Percentiles rank a stretch among this genome's conserved stretches.
Conservation (phyloP, 2,888 invertebrate genomes). For the Scaptomyza caliginosa region DNA sequence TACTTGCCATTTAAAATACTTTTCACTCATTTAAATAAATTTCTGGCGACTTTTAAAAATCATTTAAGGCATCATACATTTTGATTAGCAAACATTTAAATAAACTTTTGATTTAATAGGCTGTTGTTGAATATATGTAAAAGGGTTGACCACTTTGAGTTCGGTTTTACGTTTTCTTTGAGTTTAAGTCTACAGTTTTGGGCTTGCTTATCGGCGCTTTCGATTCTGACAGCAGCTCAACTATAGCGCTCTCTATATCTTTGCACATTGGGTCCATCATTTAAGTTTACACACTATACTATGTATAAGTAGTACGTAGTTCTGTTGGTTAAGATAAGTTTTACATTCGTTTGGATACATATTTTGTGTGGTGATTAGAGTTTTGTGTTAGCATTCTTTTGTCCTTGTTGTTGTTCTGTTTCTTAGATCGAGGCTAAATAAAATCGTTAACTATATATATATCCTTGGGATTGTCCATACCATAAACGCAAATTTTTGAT, state of each 20-base stretch:
- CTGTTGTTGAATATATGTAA: constrained; percentile 23
- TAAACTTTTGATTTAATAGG: constrained; percentile 5
- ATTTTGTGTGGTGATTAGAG: constrained; percentile 18
- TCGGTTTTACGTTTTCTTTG: constrained; percentile 41
- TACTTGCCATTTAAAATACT: constrained; percentile 17
- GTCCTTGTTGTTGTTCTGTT: too few relatives aligned
- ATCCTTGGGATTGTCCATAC: constrained; percentile 76
- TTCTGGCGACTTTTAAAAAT: constrained; percentile 29
- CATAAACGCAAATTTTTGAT: constrained; percentile 77
- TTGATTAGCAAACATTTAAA: constrained; percentile 38
- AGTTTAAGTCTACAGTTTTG: constrained; percentile 44
- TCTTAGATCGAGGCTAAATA: constrained; percentile 37
- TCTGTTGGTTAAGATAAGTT: constrained; percentile 17
- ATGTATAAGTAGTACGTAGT: constrained; percentile 32
- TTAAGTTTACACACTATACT: constrained; percentile 27
- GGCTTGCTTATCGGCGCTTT: constrained; percentile 5
- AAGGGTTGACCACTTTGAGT: constrained; percentile 66
- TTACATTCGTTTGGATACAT: constrained; percentile 27
- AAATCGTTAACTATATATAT: constrained; percentile 55
- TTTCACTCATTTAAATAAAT: constrained; percentile 23
- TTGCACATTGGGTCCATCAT: constrained; percentile 63
- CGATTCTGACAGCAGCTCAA: not conserved
- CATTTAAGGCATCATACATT: constrained; percentile 53
- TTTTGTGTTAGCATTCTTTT: constrained; percentile 21
- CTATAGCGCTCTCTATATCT: constrained; percentile 35